Percentiles rank a stretch among this genome's conserved stretches.
Evolutionary conservation across 2,888 invertebrate species (phyloP).

Genomic region (Acheta domesticus): DNA sequence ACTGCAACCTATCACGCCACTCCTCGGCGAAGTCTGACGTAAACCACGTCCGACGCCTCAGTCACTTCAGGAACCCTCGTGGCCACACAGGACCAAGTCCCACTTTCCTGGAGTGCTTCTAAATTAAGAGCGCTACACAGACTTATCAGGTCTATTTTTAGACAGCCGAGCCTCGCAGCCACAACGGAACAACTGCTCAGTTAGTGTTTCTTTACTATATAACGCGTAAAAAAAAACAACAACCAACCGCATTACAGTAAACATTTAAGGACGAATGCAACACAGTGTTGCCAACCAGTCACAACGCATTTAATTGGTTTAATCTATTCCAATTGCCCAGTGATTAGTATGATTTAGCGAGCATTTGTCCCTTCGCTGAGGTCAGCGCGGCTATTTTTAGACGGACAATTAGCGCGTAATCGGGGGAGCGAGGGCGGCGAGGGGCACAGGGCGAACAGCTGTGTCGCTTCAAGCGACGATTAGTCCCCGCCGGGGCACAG

Average conservation of each 20-base stretch:
- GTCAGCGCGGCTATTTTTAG: neutral
- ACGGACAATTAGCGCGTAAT: neutral
- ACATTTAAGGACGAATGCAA: neutral
- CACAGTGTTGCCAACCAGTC: neutral
- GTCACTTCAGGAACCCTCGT: no score
- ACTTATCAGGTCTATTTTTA: neutral
- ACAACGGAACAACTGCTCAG: no score
- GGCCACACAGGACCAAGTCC: neutral
- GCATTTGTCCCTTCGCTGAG: neutral
- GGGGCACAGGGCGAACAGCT: neutral
- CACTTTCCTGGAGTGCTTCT: neutral
- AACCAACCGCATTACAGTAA: neutral
- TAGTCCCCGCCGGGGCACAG: neutral
- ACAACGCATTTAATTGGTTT: neutral
- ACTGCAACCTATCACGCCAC: no score
- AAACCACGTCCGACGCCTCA: no score
- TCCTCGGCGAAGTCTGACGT: no score
- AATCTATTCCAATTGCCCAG: conserved; percentile 2
- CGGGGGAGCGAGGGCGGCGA: neutral
- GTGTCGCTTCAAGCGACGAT: neutral
- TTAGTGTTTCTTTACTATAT: no score
- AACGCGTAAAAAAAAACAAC: no score
- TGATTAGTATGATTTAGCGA: conserved; percentile 18
- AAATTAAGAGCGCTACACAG: neutral
- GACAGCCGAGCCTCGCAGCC: neutral